Base-by-base conservation (phyloP, 2,797 vertebrate genomes). In the Anniella stebbinsi region DNA sequence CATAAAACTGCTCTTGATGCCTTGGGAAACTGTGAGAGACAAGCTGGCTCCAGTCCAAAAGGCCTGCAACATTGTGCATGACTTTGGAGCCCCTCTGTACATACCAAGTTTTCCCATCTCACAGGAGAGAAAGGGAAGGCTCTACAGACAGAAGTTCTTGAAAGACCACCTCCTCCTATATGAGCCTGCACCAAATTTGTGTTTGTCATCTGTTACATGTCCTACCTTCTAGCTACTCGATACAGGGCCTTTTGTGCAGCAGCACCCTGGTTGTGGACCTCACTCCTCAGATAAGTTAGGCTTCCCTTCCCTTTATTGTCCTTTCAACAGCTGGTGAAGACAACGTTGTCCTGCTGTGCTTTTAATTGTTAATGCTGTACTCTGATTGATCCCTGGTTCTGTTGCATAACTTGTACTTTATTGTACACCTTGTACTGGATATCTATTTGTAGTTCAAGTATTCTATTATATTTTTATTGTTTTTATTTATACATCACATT, bases 81-180 rank as follows among this genome's bases (percentile, higher is more conserved):
- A 33, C 36, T 21, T 33, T 41, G 45, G 15, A 21, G 36, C 48
- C 67, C 17, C 15, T n/a, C 33, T 54, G 9, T 30, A 36, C 66
- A 88, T 81, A n/a, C 76, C 51, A 75, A 60, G 84, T 4, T 84
- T 67, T 48, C 82, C 41, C 66, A 84, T 66, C 57, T 63, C 66
- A 72, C 9, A 7, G 60, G 57, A 54, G 45, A 36, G 21, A n/a
- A 48, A 17, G 28, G 17, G 45, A 54, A 72, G 33, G 4, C 18
- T 0, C 17, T 36, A 54, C 33, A 51, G 8, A 18, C 13, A 18
- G 15, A 45, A 10, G 10, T 2, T 86, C 13, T 57, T 83, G 25
- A 57, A 57, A 57, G 54, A 57, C 54, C 36, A 75, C 73, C 38
- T 25, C 25, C 23, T 41, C 21, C 38, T 41, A 48, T 45, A 45